Percentiles rank a stretch among this genome's conserved stretches.
phyloP scores from a whole-genome alignment of 2,797 vertebrate genomes.

The Sitta carolinensis region DNA sequence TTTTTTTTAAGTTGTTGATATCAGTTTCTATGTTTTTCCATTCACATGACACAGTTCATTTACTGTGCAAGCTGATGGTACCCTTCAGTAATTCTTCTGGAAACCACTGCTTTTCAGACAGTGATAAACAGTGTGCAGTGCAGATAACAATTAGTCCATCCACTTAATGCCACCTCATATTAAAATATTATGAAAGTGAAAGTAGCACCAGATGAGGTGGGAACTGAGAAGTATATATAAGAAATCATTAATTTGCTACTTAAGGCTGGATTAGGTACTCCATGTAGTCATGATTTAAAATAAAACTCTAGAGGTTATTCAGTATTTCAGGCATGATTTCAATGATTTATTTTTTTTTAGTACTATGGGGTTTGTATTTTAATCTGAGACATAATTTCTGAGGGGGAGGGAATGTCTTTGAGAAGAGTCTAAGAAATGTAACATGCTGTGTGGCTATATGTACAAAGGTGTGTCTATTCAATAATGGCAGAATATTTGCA shows the following conservation, averaged over 20 bases:
- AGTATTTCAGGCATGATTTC: not conserved
- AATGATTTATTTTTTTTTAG: not conserved
- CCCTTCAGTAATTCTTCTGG: not conserved
- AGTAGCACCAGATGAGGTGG: not conserved
- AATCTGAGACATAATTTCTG: not conserved
- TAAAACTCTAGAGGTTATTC: not conserved
- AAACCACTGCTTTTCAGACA: not conserved
- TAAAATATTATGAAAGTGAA: not conserved
- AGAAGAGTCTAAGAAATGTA: not conserved
- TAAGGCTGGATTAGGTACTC: not conserved
- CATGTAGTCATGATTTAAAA: not conserved
- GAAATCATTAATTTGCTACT: not conserved
- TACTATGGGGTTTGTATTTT: not conserved
- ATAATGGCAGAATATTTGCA: not conserved
- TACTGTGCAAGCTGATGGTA: not conserved
- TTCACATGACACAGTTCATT: not conserved
- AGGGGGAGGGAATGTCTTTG: not conserved
- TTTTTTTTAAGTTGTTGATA: not conserved
- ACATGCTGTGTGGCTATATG: fast-evolving
- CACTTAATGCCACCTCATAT: not conserved
- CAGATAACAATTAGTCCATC: not conserved
- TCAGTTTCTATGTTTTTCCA: not conserved
- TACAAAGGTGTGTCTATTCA: not conserved
- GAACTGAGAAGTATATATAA: not conserved
- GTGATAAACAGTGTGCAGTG: not conserved